These are phyloP conservation scores for Aporophyla lueneburgensis DNA, from an alignment of 2,888 invertebrate genomes.

Conservation along the genomic window DNA sequence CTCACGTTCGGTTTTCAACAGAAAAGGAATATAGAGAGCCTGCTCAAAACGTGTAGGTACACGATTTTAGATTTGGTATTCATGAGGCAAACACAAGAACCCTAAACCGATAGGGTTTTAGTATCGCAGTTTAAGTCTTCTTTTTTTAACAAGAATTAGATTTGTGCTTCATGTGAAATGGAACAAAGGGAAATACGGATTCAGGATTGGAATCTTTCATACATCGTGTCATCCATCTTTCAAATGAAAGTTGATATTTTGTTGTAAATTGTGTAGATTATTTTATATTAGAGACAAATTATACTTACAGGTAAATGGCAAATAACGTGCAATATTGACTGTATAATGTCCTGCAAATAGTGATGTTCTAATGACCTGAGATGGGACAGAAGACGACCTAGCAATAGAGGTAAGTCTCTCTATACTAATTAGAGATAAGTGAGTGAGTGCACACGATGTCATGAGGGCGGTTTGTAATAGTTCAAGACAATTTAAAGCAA, in stretches of 20 bases:
- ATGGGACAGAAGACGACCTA: neutral
- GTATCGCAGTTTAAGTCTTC: neutral
- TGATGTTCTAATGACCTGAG: conserved; percentile 2
- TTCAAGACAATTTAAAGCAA: neutral
- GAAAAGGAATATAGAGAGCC: neutral
- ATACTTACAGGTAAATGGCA: neutral
- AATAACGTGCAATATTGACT: neutral
- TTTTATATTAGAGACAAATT: too few species aligned
- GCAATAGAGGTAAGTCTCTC: neutral
- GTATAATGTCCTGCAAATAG: neutral
- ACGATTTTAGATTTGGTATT: conserved; percentile 5
- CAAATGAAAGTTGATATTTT: neutral
- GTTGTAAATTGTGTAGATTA: too few species aligned
- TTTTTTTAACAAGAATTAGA: conserved; percentile 1
- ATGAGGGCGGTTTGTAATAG: neutral
- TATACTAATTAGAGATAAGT: conserved; percentile 7
- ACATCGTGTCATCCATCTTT: too few species aligned
- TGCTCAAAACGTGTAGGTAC: neutral
- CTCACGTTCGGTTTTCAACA: too few species aligned
- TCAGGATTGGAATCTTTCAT: too few species aligned
- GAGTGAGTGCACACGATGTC: neutral
- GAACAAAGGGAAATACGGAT: neutral
- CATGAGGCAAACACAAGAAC: conserved; percentile 5
- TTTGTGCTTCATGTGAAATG: too few species aligned
- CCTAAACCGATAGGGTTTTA: conserved; percentile 3